Conservation (phyloP, 1,140 invertebrate genomes). For the Nautilus pompilius region DNA sequence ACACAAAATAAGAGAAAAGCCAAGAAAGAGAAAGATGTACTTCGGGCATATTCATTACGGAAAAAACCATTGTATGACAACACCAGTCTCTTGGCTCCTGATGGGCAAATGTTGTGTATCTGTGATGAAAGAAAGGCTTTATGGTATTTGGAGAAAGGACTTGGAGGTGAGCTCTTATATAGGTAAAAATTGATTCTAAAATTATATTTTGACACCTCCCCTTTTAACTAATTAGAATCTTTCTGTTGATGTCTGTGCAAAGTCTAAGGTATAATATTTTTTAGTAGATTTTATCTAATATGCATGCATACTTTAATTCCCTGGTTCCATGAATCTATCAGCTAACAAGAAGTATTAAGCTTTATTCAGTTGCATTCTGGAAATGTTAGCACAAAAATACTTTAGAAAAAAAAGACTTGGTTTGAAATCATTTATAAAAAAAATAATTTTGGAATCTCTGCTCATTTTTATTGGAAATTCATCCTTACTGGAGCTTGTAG, state of each 20-base stretch:
- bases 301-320: not conserved
- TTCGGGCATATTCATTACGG: constrained; percentile 30
- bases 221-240: not conserved
- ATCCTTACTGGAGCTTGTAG: too few relatives aligned
- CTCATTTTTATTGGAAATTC: too few relatives aligned
- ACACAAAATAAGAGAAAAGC: not conserved
- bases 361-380: too few relatives aligned
- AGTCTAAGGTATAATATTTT: not conserved
- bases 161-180: constrained; percentile 61
- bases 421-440: too few relatives aligned
- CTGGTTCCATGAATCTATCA: too few relatives aligned
- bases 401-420: too few relatives aligned
- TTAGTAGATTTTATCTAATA: not conserved
- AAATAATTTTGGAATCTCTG: too few relatives aligned
- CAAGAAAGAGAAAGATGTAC: not conserved
- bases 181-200: not conserved
- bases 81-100: constrained; percentile 73
- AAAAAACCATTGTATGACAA: constrained; percentile 72
- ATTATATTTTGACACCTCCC: not conserved
- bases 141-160: constrained; percentile 72
- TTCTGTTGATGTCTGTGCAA: not conserved
- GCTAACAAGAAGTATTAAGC: too few relatives aligned
- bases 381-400: too few relatives aligned
- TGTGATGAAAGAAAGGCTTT: constrained; percentile 77
- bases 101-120: constrained; percentile 75